Evolutionary conservation across 2,113 vertebrate genomes (phyloP).

Genomic region (Mungos mungo): DNA sequence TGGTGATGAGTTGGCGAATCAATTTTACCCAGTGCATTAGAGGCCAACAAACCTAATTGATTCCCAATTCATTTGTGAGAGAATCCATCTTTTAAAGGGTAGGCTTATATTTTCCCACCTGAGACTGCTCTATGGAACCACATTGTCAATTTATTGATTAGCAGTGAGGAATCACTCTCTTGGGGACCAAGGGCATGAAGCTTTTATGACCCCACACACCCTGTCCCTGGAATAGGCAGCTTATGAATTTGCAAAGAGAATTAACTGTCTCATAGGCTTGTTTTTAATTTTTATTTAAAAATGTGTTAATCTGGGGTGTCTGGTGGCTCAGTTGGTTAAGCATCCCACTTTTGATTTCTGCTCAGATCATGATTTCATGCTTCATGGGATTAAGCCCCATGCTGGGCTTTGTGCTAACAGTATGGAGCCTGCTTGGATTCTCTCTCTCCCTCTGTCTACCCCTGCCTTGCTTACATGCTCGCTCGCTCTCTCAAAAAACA

Average conservation of each 20-base stretch:
- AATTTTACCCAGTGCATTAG: not conserved
- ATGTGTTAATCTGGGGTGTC: not conserved
- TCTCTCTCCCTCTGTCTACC: too few relatives aligned
- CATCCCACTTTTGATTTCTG: too few relatives aligned
- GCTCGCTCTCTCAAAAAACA: too few relatives aligned
- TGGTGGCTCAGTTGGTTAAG: too few relatives aligned
- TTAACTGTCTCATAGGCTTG: not conserved
- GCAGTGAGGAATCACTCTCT: not conserved
- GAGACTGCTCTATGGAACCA: not conserved
- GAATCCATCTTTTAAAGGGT: not conserved
- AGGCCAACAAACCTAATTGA: not conserved
- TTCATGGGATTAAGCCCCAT: too few relatives aligned
- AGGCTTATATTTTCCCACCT: not conserved
- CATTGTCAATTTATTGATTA: conserved; percentile 15
- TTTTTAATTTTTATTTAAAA: not conserved
- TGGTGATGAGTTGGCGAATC: not conserved
- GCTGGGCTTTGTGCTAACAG: too few relatives aligned
- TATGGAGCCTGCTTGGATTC: too few relatives aligned
- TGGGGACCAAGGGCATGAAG: not conserved
- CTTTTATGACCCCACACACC: not conserved
- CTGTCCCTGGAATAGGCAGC: not conserved
- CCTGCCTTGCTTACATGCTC: too few relatives aligned
- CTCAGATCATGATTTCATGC: too few relatives aligned
- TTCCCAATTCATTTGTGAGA: not conserved
- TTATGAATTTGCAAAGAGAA: conserved; percentile 1